Percentiles rank a stretch among this genome's conserved stretches.
phyloP scores from a whole-genome alignment of 2,797 vertebrate genomes.

The Myotis pilosus region DNA sequence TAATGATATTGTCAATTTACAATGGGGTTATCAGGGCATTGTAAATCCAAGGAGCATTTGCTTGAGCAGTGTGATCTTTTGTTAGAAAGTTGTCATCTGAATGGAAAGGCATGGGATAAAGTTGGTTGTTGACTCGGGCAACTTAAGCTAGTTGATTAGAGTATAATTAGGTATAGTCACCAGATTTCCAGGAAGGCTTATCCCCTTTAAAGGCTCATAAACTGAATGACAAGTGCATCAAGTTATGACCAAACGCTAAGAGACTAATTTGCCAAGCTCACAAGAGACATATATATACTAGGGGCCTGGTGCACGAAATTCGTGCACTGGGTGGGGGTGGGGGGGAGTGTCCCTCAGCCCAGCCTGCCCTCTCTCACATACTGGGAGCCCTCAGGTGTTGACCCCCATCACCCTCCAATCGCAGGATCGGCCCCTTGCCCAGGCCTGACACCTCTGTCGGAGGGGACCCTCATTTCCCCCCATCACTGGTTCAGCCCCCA shows the following conservation, averaged over 20 bases:
- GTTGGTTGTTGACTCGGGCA: background rate
- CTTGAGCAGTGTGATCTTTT: background rate
- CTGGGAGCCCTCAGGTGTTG: too few relatives aligned
- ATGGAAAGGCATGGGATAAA: background rate
- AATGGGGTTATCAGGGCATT: background rate
- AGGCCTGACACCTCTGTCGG: too few relatives aligned
- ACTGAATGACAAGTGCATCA: conserved; percentile 14
- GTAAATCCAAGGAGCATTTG: background rate
- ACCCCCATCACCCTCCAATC: too few relatives aligned
- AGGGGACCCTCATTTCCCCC: too few relatives aligned
- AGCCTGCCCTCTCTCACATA: too few relatives aligned
- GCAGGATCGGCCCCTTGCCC: too few relatives aligned
- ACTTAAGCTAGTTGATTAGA: background rate
- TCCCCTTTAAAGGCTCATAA: background rate
- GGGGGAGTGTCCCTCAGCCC: too few relatives aligned
- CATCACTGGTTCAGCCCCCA: too few relatives aligned
- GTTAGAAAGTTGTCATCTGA: background rate
- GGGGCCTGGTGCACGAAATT: too few relatives aligned
- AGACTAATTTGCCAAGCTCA: background rate
- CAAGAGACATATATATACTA: background rate
- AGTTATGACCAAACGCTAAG: background rate
- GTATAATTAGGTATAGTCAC: background rate
- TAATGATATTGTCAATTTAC: background rate
- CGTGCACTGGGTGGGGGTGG: too few relatives aligned
- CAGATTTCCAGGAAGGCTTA: conserved; percentile 3